Evolutionary conservation across 2,888 invertebrate genomes (phyloP).

Genomic region (Nomada fabriciana): DNA sequence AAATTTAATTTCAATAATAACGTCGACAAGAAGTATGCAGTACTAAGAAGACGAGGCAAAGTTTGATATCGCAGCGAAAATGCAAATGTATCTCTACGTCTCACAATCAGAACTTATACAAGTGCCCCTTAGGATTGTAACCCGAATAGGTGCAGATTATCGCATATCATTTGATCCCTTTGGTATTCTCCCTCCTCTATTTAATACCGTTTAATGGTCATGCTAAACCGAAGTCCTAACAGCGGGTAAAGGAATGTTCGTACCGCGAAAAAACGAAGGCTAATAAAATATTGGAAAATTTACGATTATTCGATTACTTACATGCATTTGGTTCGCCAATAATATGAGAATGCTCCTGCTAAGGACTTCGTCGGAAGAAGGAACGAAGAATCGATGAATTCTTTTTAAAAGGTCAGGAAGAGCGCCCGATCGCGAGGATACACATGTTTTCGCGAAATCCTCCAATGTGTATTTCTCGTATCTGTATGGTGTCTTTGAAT

Average conservation of each 20-base stretch:
- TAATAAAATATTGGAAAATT: background rate
- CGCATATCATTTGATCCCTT: constrained; percentile 49
- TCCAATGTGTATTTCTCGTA: constrained; percentile 89
- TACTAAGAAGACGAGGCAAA: too few relatives aligned
- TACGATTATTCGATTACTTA: constrained; percentile 34
- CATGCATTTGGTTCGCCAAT: constrained; percentile 69
- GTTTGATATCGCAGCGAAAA: background rate
- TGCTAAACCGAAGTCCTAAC: constrained; percentile 50
- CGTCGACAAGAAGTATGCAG: too few relatives aligned
- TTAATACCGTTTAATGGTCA: constrained; percentile 49
- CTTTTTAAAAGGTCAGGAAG: constrained; percentile 88
- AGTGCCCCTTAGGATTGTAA: background rate
- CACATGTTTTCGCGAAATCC: constrained; percentile 89
- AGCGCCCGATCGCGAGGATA: constrained; percentile 88
- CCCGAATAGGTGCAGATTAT: constrained; percentile 13
- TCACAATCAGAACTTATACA: too few relatives aligned
- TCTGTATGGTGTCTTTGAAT: constrained; percentile 75
- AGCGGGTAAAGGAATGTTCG: constrained; percentile 19
- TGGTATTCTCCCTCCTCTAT: constrained; percentile 41
- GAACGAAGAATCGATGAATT: constrained; percentile 88
- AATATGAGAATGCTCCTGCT: constrained; percentile 85
- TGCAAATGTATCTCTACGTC: too few relatives aligned
- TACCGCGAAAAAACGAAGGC: background rate
- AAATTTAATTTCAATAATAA: too few relatives aligned
- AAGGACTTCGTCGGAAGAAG: constrained; percentile 84